These are phyloP conservation scores for Platynereis dumerilii DNA, from an alignment of 2,888 invertebrate genomes.

Conservation along the genomic window DNA sequence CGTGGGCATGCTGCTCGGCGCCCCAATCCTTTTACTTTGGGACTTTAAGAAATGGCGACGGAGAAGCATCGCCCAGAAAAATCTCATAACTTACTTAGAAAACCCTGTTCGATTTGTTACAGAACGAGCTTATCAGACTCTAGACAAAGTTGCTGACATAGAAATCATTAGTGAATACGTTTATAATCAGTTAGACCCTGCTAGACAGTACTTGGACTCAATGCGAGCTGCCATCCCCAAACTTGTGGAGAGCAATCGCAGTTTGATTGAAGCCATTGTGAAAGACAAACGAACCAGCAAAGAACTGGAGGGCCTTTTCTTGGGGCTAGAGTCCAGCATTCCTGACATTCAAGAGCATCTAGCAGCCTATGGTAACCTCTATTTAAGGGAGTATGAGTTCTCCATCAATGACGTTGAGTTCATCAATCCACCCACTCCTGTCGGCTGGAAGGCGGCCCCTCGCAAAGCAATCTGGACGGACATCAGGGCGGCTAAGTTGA, in stretches of 20 bases:
- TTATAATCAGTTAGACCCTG: slow-evolving; percentile 30
- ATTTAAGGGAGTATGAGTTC: slow-evolving; percentile 30
- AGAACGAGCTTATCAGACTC: slow-evolving; percentile 11
- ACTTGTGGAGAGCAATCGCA: slow-evolving; percentile 28
- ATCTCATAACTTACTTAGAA: slow-evolving; percentile 27
- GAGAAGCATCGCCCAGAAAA: slow-evolving; percentile 28
- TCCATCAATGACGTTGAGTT: slow-evolving; percentile 20
- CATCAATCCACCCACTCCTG: slow-evolving; percentile 6
- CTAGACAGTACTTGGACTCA: slow-evolving; percentile 22
- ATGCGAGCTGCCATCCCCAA: slow-evolving; percentile 30
- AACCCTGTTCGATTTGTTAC: slow-evolving; percentile 29
- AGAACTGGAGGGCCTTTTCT: slow-evolving; percentile 25
- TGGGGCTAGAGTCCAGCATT: slow-evolving; percentile 19
- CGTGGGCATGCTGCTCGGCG: slow-evolving; percentile 30
- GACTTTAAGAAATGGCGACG: slow-evolving; percentile 35
- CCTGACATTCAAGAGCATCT: slow-evolving; percentile 30
- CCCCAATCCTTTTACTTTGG: slow-evolving; percentile 30
- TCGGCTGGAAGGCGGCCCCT: slow-evolving; percentile 12
- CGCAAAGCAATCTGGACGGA: slow-evolving; percentile 29
- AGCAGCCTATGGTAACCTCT: slow-evolving; percentile 26
- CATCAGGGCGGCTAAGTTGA: slow-evolving; percentile 17
- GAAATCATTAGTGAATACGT: slow-evolving; percentile 29
- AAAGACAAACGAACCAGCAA: slow-evolving; percentile 29
- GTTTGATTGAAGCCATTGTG: slow-evolving; percentile 29
- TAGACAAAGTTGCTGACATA: slow-evolving; percentile 26